Conservation (phyloP, 2,113 vertebrate genomes). For the Echinops telfairi region DNA sequence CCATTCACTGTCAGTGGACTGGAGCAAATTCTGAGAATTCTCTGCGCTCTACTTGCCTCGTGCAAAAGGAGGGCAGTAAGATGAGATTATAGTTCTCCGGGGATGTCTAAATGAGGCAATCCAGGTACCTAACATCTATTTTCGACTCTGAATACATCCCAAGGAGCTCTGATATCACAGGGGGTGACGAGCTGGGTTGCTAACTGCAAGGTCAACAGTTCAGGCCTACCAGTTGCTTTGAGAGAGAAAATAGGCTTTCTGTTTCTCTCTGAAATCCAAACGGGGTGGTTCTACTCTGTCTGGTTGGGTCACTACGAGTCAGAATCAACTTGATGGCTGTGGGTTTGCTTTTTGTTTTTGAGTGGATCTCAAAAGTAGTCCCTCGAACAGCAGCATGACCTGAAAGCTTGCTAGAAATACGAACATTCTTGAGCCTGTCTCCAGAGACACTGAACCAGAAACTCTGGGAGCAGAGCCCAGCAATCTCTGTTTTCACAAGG, state of each 20-base stretch:
- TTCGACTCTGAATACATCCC: not conserved
- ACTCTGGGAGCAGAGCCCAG: not conserved
- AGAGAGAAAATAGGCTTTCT: no score
- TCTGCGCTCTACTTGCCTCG: constrained; percentile 6
- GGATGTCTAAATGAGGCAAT: not conserved
- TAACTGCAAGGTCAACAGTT: no score
- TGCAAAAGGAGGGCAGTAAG: not conserved
- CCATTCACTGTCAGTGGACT: not conserved
- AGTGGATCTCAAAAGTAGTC: not conserved
- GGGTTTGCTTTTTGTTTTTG: not conserved
- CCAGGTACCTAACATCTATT: not conserved
- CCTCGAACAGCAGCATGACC: not conserved
- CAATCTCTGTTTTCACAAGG: not conserved
- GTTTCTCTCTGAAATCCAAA: no score
- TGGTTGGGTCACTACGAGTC: no score
- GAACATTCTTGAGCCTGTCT: not conserved
- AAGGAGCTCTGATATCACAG: no score
- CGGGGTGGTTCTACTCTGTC: no score
- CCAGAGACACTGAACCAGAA: not conserved
- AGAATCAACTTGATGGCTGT: no score
- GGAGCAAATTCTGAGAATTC: constrained; percentile 14
- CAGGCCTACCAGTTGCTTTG: no score
- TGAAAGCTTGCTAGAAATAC: not conserved
- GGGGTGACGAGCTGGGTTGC: no score
- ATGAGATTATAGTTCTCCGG: not conserved